Evolutionary conservation across 2,113 vertebrate genomes (phyloP), one percentile per base, ranked within the genome.

Genomic region (Piliocolobus tephrosceles): DNA sequence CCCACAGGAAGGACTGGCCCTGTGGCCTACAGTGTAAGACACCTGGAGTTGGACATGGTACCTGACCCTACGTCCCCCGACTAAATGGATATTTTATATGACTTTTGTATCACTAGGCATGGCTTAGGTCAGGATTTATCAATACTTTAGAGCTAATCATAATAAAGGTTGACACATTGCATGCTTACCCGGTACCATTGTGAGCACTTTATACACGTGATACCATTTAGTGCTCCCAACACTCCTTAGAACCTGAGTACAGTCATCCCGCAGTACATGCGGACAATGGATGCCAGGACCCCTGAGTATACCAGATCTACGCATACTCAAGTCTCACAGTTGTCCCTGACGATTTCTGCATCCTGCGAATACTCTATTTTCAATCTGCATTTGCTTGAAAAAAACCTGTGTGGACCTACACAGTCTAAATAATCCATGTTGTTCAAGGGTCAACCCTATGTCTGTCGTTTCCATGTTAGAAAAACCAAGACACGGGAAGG

Each of bases 401-500:
- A 70, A 30, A 38, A 23, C 9, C 68, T 38, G 9, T 38, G 68
- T 72, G 68, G 68, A 38, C 35, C n/a, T 72, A 10, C 20, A 10
- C 68, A 72, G 68, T 38, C n/a, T 18, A 72, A 22, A 72, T 38
- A 32, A 64, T 64, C n/a, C 9, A 22, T 38, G 22, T 22, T 11
- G 2, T 38, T 25, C 20, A 73, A 23, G 20, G 38, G 70, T 40
- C 38, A 25, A 38, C 70, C 40, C 10, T 43, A 30, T 2, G 22
- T 18, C 8, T 14, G 0, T 18, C 52, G 30, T 70, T 61, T 94
- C 66, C 23, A 10, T 73, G 70, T 82, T 47, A 52, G 78, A 57
- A 94, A 90, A 94, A 7, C 66, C 32, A 27, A 88, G 82, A 27
- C 57, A 27, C 20, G 43, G 27, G 79, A 45, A 82, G 68, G 50